Evolutionary conservation across 2,113 vertebrate genomes (phyloP).

Genomic region (Toxotes jaculatrix): DNA sequence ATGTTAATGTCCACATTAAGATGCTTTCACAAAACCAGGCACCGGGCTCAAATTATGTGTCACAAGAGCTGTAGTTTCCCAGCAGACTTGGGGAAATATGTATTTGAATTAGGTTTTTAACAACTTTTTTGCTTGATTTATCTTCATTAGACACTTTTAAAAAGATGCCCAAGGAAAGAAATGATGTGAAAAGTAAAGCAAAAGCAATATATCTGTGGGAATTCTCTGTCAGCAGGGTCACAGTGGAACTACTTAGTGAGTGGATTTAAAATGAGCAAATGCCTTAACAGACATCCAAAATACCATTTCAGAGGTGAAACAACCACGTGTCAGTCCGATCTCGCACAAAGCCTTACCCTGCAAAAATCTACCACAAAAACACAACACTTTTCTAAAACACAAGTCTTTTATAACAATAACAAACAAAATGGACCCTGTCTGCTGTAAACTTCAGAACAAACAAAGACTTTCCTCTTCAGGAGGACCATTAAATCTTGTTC

Average conservation of each 20-base stretch:
- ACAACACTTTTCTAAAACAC: neutral
- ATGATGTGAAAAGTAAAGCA: constrained; percentile 2
- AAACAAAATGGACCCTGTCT: neutral
- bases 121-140: constrained; percentile 43
- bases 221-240: constrained; percentile 13
- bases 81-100: constrained; percentile 48
- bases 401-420: neutral
- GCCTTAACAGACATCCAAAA: too few species aligned
- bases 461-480: neutral
- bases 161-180: neutral
- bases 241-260: neutral
- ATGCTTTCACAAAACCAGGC: constrained; percentile 84
- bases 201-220: neutral
- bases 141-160: constrained; percentile 34
- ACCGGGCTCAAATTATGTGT: constrained; percentile 80
- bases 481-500: neutral
- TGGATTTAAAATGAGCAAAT: constrained; percentile 40
- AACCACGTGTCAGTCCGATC: neutral
- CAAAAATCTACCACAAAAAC: neutral
- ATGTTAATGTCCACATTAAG: constrained; percentile 88
- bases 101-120: constrained; percentile 34
- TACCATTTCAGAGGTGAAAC: neutral
- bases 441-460: neutral
- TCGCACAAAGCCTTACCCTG: neutral
- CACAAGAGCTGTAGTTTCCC: constrained; percentile 83